A percentile compares a stretch with the other conserved stretches of the same genome.
These are phyloP conservation scores for Corbicula japonica DNA, from an alignment of 2,888 invertebrate species.

Conservation along the genomic window DNA sequence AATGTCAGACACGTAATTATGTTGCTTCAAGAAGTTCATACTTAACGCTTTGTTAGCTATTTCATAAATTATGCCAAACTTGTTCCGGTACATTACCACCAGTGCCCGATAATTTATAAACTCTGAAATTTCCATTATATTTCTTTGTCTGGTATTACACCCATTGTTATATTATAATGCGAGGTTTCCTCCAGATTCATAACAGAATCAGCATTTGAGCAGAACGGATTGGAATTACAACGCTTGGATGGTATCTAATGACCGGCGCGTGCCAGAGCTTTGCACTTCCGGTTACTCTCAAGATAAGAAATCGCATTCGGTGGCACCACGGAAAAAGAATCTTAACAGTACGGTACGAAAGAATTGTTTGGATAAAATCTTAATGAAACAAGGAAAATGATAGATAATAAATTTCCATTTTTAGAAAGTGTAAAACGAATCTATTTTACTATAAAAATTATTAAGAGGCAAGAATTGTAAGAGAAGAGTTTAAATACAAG, in stretches of 20 bases:
- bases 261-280: slow-evolving; percentile 63
- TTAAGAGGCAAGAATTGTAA: too few species aligned
- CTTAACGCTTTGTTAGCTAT: slow-evolving; percentile 55
- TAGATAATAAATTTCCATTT: too few species aligned
- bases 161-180: slow-evolving; percentile 23
- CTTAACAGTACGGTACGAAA: too few species aligned
- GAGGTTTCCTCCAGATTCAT: slow-evolving; percentile 33
- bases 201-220: slow-evolving; percentile 51
- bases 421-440: too few species aligned
- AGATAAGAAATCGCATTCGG: too few species aligned
- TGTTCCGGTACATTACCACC: slow-evolving; percentile 56
- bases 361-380: too few species aligned
- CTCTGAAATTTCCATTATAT: slow-evolving; percentile 49
- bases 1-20: slow-evolving; percentile 20
- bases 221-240: slow-evolving; percentile 45
- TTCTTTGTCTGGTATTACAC: slow-evolving; percentile 39
- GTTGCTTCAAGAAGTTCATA: slow-evolving; percentile 45
- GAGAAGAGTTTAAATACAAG: too few species aligned
- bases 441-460: too few species aligned
- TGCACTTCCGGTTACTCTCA: slow-evolving; percentile 65
- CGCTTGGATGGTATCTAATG: slow-evolving; percentile 58
- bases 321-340: too few species aligned
- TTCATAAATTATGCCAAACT: slow-evolving; percentile 63
- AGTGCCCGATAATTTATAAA: slow-evolving; percentile 47
- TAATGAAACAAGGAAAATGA: too few species aligned